Evolutionary conservation across 2,888 invertebrate genomes (phyloP), one percentile per base, ranked within the genome.

Genomic region (Eupithecia abbreviata): DNA sequence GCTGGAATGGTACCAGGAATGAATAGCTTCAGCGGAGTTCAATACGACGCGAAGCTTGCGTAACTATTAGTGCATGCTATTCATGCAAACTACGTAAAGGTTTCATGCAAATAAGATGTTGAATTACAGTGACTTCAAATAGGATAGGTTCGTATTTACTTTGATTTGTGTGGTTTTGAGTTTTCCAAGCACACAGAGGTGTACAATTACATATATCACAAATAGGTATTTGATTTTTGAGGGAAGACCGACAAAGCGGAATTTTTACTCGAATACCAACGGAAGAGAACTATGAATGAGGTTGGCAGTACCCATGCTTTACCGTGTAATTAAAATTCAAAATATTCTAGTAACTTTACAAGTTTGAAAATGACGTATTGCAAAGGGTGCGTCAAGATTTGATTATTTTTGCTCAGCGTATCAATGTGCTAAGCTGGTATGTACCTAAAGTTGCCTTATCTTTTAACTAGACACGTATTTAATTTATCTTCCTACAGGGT

Each of bases 1-100:
- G 72, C 55, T 75, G 67, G 69, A 77, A 70, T 62, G 12, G 67
- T 76, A 68, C 62, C 45, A 67, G 77, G 80, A 78, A 81, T 81
- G 80, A 79, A 83, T 72, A 51, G 75, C 18, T 72, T 74, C 72
- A 47, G 45, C 13, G 0, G 69, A 67, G 72, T 75, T 58, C 72
- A 74, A 72, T 77, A 30, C 62, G 4, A 30, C 62, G 4, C 4
- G 62, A 18, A 10, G 62, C 62, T 62, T 62, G 10, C 62, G 30
- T 30, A 62, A 62, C 62, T 18, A 62, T 62, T 62, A 62, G 62
- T 62, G 62, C 30, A 62, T 62, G 62, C 9, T 18, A 13, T 49
- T 30, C 51, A 70, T 70, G 49, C 49, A 66, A 66, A 66, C 66
- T 66, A 66, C 42, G 4, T 6, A 42, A 58, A 62, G 30, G 30